Evolutionary conservation across 2,113 vertebrate genomes (phyloP), one percentile per base, ranked within the genome.

Genomic region (Gymnarchus niloticus): DNA sequence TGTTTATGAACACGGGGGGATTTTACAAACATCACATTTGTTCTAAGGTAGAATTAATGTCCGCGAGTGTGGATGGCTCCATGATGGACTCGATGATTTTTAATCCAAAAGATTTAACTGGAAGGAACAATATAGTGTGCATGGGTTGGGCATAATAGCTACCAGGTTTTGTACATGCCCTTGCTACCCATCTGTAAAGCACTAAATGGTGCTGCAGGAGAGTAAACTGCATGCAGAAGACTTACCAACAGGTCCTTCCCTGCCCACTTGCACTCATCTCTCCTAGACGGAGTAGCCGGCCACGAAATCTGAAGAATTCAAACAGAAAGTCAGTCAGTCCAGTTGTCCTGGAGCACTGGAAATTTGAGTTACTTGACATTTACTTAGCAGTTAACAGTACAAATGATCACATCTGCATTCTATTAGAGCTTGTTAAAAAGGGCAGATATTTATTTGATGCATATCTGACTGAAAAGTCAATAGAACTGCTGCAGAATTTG

Each of bases 211-310:
- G 44, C 14, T 46, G 57, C 57, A 84, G n/a, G 44, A 69, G 46
- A 37, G 76, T 7, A 6, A 0, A 19, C 6, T 73, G 14, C 19
- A 85, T 37, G 56, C 28, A 41, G 21, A 77, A 89, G 91, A 94
- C 97, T 96, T 94, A 99, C 97, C 93, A 93, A 90, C 51, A 97
- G 94, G 93, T 99, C 97, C 94, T 99, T 99, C 87, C 98, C 97
- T 89, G 97, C 98, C 97, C 98, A 99, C 91, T 98, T 99, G 93
- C 97, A 99, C 89, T 99, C 98, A 85, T 99, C 97, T 88, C 96
- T 95, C 90, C 97, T 97, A 44, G 96, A 97, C 85, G 96, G 96
- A 88, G 97, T 97, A 87, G 98, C 97, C 56, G 98, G 97, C 98
- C 98, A 99, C 69, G 94, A 94, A 91, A 99, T 98, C 98, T 99